Percentiles rank a stretch among this genome's conserved stretches.
phyloP scores from a whole-genome alignment of 2,888 invertebrate species.

The Aphodius granarius region DNA sequence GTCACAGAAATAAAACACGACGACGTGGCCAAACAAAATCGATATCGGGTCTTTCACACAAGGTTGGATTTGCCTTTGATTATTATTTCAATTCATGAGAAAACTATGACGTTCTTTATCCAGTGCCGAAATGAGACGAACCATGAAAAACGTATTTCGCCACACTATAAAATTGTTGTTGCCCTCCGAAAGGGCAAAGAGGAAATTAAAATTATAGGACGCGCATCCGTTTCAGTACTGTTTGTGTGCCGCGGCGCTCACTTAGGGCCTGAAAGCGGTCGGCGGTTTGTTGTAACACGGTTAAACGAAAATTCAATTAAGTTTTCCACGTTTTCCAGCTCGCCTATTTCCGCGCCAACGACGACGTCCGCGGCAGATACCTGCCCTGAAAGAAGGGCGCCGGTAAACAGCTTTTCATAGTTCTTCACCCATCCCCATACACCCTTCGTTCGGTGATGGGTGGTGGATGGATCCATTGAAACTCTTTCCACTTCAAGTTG shows the following conservation, averaged over 20 bases:
- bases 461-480: not conserved
- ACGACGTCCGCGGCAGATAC: not conserved
- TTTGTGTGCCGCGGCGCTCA: not conserved
- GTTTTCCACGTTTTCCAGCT: conserved; percentile 1
- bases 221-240: not conserved
- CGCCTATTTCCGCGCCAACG: not conserved
- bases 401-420: not conserved
- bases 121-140: too few species aligned
- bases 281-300: not conserved
- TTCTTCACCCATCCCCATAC: not conserved
- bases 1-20: too few species aligned
- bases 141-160: not conserved
- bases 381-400: not conserved
- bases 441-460: not conserved
- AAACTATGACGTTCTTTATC: too few species aligned
- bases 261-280: not conserved
- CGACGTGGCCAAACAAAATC: too few species aligned
- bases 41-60: too few species aligned
- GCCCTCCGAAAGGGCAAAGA: not conserved
- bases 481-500: not conserved
- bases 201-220: not conserved
- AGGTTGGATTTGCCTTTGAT: too few species aligned
- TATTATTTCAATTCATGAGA: too few species aligned
- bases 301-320: conserved; percentile 15
- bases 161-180: not conserved